Conservation (phyloP, 2,888 invertebrate species). For the Drosophila neonasuta region DNA sequence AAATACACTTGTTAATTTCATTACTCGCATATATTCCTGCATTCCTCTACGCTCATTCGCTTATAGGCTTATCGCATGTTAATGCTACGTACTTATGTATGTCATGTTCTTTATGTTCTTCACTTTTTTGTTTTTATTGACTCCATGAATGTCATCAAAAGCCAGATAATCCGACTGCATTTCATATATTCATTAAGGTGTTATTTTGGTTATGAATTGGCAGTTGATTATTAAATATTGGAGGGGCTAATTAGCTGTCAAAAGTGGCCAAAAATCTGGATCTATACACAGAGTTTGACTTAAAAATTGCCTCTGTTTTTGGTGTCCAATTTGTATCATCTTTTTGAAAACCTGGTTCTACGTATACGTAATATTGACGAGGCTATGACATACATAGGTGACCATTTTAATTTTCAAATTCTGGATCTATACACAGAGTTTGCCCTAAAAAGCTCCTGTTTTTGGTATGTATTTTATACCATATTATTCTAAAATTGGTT, state of each 20-base stretch:
- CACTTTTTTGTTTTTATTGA: not conserved
- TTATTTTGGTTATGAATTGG: not conserved
- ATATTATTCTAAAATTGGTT: too few species aligned
- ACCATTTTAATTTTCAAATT: too few species aligned
- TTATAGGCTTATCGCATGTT: conserved; percentile 12
- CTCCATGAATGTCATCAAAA: not conserved
- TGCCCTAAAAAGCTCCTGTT: too few species aligned
- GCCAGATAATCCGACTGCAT: not conserved
- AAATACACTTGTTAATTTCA: conserved; percentile 8
- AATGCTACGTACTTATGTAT: not conserved
- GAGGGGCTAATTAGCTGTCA: not conserved
- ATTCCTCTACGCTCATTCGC: not conserved
- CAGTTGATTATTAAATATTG: not conserved
- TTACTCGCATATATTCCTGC: not conserved
- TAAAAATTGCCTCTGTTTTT: too few species aligned
- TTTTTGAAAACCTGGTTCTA: too few species aligned
- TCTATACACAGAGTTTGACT: too few species aligned
- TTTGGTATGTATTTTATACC: too few species aligned
- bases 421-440: too few species aligned
- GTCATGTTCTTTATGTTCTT: not conserved
- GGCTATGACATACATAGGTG: too few species aligned
- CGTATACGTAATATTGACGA: too few species aligned
- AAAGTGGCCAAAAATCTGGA: too few species aligned
- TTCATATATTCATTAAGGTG: not conserved
- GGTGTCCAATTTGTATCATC: too few species aligned